Conservation (phyloP, 2,888 invertebrate genomes). For the Agonopterix arenella region DNA sequence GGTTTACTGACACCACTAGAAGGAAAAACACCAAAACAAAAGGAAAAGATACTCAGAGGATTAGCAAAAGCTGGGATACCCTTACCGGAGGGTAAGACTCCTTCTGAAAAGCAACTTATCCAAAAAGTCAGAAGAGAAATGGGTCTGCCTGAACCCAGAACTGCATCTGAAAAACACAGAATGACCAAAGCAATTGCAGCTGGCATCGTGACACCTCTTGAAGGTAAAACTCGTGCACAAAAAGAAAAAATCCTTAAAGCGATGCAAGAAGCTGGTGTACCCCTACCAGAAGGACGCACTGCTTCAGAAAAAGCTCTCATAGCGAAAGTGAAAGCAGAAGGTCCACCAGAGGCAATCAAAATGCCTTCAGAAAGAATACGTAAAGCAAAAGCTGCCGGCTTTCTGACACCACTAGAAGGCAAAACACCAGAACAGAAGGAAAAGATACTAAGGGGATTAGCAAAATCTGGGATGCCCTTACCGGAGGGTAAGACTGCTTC, state of each 20-base stretch:
- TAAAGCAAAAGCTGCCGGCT: slow-evolving; percentile 18
- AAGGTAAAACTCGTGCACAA: slow-evolving; percentile 17
- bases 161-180: slow-evolving; percentile 11
- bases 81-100: background rate
- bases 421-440: slow-evolving; percentile 23
- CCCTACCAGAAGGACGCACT: slow-evolving; percentile 19
- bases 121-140: slow-evolving; percentile 15
- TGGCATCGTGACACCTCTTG: slow-evolving; percentile 18
- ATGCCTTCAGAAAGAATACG: slow-evolving; percentile 12
- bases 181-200: slow-evolving; percentile 16
- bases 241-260: slow-evolving; percentile 23
- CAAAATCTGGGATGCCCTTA: slow-evolving; percentile 20
- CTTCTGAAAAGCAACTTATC: background rate
- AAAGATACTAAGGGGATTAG: slow-evolving; percentile 20
- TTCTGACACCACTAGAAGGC: slow-evolving; percentile 17
- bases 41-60: background rate
- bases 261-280: slow-evolving; percentile 11
- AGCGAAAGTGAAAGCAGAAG: background rate
- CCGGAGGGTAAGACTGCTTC: slow-evolving; percentile 27
- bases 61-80: background rate
- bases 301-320: slow-evolving; percentile 20
- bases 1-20: background rate
- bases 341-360: no score
- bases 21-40: background rate
- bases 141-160: slow-evolving; percentile 25